Base-by-base conservation (phyloP, 2,797 vertebrate genomes). In the Tachyglossus aculeatus region DNA sequence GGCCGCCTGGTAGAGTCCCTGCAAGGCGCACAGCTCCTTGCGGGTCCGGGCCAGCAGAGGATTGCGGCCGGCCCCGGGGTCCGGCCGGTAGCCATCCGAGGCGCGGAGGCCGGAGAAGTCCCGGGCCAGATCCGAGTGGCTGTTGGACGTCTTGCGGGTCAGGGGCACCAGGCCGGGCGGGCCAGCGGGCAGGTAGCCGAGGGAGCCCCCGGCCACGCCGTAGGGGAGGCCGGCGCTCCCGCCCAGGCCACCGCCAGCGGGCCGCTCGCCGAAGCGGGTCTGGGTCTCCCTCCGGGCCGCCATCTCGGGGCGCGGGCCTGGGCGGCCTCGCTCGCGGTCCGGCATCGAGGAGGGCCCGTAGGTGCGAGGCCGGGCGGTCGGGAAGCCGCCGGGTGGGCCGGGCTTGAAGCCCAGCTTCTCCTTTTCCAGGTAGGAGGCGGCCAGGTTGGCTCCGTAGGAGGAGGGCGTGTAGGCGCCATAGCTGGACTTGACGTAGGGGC, bases 111-210 rank as follows among this genome's bases (percentile, higher is more conserved):
- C 92, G 5, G 96, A 93, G 65, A 99, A 89, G 77, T 98, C 96
- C 60, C 88, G 91, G 9, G 93, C 94, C 91, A 99, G 84, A 90
- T 99, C 97, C 2, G 93, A 96, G 81, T 99, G 98, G 88, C 96
- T 98, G 72, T 93, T 90, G 3, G 96, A 98, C 83, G 95, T 98
- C 58, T 93, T 95, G 34, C 95, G 94, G 83, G 69, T 94, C 60
- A 98, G 92, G 1, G 82, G 74, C 6, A 71, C 24, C 7, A 68
- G 69, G 53, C 81, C 78, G 53, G 78, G 74, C 1, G 45, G 66
- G 1, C 54, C 50, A 4, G 88, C 67, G 38, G 94, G 63, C 90
- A 95, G 90, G 91, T 97, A 96, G 92, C 93, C 92, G 40, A 90
- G 47, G 66, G 90, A 86, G 90, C 82, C 45, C 88, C 81, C 4